Conservation (phyloP, 2,113 vertebrate genomes). For the Arothron firmamentum region DNA sequence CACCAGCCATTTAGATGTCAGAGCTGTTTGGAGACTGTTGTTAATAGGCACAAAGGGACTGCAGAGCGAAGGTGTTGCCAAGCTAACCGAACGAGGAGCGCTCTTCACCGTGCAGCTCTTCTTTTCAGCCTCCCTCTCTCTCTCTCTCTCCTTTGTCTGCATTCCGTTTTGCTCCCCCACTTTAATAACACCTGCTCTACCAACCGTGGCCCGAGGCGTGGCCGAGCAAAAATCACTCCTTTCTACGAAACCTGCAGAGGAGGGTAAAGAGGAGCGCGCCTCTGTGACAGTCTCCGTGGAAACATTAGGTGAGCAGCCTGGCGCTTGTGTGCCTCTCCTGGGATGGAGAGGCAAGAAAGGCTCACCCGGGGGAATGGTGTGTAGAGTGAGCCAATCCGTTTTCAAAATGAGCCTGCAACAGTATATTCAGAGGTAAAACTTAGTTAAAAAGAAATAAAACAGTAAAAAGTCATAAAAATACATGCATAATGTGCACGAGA, state of each 20-base stretch:
- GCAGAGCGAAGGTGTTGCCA: conserved; percentile 24
- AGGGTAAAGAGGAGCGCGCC: conserved; percentile 60
- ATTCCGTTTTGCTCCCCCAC: conserved; percentile 11
- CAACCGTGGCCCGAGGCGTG: conserved; percentile 67
- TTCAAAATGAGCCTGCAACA: conserved; percentile 45
- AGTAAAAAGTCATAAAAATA: background rate
- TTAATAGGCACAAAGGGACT: conserved; percentile 60
- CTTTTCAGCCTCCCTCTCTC: conserved; percentile 25
- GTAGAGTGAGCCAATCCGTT: conserved; percentile 37
- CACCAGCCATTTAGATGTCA: conserved; percentile 43
- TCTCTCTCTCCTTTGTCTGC: conserved; percentile 35
- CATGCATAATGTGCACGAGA: background rate
- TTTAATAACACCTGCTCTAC: conserved; percentile 71
- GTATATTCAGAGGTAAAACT: conserved; percentile 14
- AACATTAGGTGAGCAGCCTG: conserved; percentile 70
- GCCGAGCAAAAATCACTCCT: conserved; percentile 62
- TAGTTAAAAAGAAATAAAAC: background rate
- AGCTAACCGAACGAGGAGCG: conserved; percentile 24
- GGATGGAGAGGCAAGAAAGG: conserved; percentile 42
- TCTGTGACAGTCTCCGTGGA: conserved; percentile 77
- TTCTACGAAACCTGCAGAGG: conserved; percentile 67
- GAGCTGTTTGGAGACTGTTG: conserved; percentile 51
- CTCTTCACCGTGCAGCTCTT: conserved; percentile 39
- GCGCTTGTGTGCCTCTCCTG: conserved; percentile 53
- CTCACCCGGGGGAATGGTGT: conserved; percentile 37